A percentile compares a stretch with the other conserved stretches of the same genome.
Evolutionary conservation across 2,113 vertebrate species (phyloP).

Genomic region (Toxostoma redivivum): DNA sequence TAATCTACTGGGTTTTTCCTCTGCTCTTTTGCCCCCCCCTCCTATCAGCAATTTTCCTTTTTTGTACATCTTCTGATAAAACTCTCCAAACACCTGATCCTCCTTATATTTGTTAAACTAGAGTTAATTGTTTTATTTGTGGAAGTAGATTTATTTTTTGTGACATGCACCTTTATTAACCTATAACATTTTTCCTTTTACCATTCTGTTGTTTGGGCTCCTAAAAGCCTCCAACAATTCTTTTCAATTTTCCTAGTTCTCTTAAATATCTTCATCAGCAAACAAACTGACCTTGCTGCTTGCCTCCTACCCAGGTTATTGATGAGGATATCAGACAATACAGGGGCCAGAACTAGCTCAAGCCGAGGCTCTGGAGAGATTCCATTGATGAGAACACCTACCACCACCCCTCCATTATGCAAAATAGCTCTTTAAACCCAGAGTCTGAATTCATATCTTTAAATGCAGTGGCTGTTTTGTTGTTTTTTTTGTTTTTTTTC

Average conservation of each 20-base stretch:
- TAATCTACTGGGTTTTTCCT: neutral
- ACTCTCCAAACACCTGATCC: neutral
- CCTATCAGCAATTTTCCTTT: neutral
- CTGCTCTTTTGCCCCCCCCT: neutral
- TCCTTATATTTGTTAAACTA: neutral
- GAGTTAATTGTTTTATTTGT: neutral
- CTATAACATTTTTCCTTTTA: neutral
- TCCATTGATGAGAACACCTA: neutral
- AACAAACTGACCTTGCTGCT: neutral
- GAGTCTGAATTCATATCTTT: accelerated
- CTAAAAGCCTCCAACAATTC: neutral
- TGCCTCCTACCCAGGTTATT: neutral
- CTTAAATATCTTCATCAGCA: neutral
- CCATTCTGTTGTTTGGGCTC: accelerated
- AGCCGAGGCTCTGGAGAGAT: neutral
- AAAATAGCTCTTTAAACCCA: neutral
- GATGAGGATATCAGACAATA: neutral
- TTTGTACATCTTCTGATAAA: neutral
- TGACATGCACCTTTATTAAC: neutral
- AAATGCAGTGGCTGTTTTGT: neutral
- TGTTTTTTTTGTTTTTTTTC: too few species aligned
- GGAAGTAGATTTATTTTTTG: neutral
- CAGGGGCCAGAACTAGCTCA: accelerated
- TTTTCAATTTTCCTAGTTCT: neutral
- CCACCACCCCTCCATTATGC: accelerated